Base-by-base conservation (phyloP, 2,888 invertebrate species). In the Mythimna impura region DNA sequence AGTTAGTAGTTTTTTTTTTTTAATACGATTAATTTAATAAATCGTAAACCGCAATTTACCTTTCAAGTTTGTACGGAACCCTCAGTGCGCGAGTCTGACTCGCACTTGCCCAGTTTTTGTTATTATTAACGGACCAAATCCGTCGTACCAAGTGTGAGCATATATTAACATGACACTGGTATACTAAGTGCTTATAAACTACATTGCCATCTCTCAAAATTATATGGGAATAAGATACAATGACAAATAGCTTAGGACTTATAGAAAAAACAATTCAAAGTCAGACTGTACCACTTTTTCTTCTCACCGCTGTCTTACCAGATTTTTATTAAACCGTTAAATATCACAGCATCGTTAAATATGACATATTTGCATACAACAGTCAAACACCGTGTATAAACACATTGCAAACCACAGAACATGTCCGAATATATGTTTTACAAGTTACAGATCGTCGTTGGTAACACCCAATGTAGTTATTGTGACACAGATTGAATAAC, bases 401-500 rank as follows among this genome's bases (percentile, higher is more conserved):
- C 58, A 82, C 61, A 22, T 67, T 66, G 36, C 40, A 70, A 76
- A 76, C 69, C 54, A 60, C 57, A 64, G 52, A 60, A 50, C 58
- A 17, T 73, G 71, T 71, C 60, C 25, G 22, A 20, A 50, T 34
- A 43, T 66, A 36, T 81, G 76, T 58, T 66, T 67, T 69, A 70
- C 73, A 75, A 54, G 71, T 73, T 47, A 73, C 71, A 30, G 47
- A 72, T 63, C 65, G 57, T 62, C 50, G 66, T 70, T n/a, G 34
- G 68, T 75, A 76, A 70, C 71, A 69, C 71, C 70, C 40, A 70
- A 63, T 43, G 61, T 67, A 57, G 40, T 78, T 61, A 66, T 80
- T 84, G 75, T 76, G 70, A 71, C 82, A 81, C 43, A 40, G 36
- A 71, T 84, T 84, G 70, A 43, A 82, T 81, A 86, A 84, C 81